These are phyloP conservation scores for Ceraclea dissimilis DNA, from an alignment of 2,888 invertebrate genomes.

Conservation along the genomic window DNA sequence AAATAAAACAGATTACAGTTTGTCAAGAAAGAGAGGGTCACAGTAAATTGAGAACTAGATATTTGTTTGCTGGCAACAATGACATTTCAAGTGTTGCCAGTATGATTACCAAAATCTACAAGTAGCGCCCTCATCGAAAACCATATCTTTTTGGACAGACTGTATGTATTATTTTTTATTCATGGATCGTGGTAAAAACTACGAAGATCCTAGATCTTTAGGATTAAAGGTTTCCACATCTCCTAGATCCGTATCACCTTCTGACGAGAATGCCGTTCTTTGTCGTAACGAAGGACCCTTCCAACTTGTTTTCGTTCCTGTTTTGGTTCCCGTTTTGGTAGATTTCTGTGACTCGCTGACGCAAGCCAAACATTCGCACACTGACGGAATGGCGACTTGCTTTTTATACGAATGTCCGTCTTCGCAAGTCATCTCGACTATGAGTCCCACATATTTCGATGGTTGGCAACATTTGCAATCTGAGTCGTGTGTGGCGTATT, in stretches of 20 bases:
- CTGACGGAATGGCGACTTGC: slow-evolving; percentile 32
- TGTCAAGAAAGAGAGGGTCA: too few species aligned
- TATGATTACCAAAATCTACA: too few species aligned
- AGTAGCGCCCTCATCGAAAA: too few species aligned
- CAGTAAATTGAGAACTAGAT: too few species aligned
- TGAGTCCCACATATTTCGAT: slow-evolving; percentile 32
- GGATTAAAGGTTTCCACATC: slow-evolving; percentile 14
- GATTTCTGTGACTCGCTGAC: slow-evolving; percentile 13
- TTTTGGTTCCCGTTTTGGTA: slow-evolving; percentile 16
- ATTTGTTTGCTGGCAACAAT: too few species aligned
- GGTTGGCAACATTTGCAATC: slow-evolving; percentile 54
- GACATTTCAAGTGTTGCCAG: too few species aligned
- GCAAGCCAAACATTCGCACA: slow-evolving; percentile 35
- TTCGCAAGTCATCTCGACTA: slow-evolving; percentile 40
- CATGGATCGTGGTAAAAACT: too few species aligned
- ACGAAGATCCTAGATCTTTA: too few species aligned
- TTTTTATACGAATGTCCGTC: slow-evolving; percentile 35
- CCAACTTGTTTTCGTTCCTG: slow-evolving; percentile 2
- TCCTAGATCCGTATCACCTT: slow-evolving; percentile 8
- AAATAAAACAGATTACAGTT: too few species aligned
- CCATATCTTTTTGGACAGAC: too few species aligned
- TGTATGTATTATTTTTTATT: too few species aligned
- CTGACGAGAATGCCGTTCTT: slow-evolving; percentile 5
- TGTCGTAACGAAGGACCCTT: neutral
- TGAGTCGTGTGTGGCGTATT: slow-evolving; percentile 48